Conservation (phyloP, 2,888 invertebrate species). For the Cyrtodaria siliqua region DNA sequence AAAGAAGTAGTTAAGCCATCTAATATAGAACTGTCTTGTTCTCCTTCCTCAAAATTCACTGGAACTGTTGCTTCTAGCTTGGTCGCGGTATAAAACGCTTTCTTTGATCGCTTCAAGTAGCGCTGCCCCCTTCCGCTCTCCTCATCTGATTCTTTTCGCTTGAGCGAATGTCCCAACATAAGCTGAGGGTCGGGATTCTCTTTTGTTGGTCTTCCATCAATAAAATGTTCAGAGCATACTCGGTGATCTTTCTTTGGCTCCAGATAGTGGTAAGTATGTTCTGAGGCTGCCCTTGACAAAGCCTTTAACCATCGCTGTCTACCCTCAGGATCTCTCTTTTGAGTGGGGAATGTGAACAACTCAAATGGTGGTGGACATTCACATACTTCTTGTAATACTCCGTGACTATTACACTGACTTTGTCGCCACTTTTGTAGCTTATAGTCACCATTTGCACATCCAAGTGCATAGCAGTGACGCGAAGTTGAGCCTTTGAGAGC, state of each 20-base stretch:
- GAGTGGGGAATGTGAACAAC: slow-evolving; percentile 19
- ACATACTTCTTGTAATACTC: slow-evolving; percentile 6
- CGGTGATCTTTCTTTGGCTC: slow-evolving; percentile 11
- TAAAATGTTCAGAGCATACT: slow-evolving; percentile 19
- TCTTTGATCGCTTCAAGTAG: neutral
- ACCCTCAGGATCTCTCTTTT: slow-evolving; percentile 9
- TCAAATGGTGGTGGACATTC: slow-evolving; percentile 16
- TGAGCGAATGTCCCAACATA: neutral
- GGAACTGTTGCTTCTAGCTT: no score
- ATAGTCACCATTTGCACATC: neutral
- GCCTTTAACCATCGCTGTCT: slow-evolving; percentile 15
- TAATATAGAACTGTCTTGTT: no score
- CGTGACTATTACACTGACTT: slow-evolving; percentile 1
- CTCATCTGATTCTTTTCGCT: neutral
- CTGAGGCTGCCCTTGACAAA: slow-evolving; percentile 1
- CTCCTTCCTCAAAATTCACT: no score
- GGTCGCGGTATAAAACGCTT: neutral
- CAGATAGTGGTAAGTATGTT: neutral
- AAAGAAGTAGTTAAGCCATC: no score
- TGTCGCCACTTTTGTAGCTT: slow-evolving; percentile 15
- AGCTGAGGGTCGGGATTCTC: slow-evolving; percentile 7
- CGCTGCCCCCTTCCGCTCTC: neutral
- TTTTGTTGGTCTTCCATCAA: slow-evolving; percentile 12
- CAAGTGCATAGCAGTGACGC: neutral
- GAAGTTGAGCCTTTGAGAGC: neutral